Conservation (phyloP, 2,797 vertebrate species). For the Platalea minor region DNA sequence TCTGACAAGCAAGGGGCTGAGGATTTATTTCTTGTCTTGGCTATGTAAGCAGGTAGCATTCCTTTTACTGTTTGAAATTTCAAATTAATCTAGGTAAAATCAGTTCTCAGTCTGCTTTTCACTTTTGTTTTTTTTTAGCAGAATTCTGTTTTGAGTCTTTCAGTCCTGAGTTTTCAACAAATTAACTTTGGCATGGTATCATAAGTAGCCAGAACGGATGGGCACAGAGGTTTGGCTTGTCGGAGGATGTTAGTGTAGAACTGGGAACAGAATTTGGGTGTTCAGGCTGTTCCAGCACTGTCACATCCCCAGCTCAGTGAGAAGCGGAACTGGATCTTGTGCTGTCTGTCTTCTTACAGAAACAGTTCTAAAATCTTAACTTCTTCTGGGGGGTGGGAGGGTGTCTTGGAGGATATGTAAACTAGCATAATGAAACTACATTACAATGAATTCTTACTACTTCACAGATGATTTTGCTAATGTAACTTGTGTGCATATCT, state of each 20-base stretch:
- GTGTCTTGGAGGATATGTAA: neutral
- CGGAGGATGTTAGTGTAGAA: neutral
- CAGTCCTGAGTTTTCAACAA: neutral
- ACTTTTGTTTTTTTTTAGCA: neutral
- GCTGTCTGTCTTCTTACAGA: neutral
- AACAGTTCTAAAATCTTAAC: constrained; percentile 27
- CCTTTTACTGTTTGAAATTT: neutral
- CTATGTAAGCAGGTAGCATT: neutral
- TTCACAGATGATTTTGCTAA: neutral
- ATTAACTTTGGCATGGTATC: neutral
- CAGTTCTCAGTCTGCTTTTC: neutral
- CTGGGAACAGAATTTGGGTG: neutral
- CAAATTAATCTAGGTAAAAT: neutral
- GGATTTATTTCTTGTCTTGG: neutral
- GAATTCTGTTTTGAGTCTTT: neutral
- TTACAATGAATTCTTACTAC: neutral
- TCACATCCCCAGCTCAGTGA: neutral
- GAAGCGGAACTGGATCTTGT: neutral
- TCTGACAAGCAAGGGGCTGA: neutral
- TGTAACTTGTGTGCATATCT: neutral
- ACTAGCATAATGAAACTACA: neutral
- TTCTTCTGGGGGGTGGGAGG: neutral
- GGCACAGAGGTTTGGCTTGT: neutral
- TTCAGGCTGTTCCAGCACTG: neutral
- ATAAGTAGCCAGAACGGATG: neutral